Conservation (phyloP, 2,797 vertebrate species). For the Sphaeramia orbicularis region DNA sequence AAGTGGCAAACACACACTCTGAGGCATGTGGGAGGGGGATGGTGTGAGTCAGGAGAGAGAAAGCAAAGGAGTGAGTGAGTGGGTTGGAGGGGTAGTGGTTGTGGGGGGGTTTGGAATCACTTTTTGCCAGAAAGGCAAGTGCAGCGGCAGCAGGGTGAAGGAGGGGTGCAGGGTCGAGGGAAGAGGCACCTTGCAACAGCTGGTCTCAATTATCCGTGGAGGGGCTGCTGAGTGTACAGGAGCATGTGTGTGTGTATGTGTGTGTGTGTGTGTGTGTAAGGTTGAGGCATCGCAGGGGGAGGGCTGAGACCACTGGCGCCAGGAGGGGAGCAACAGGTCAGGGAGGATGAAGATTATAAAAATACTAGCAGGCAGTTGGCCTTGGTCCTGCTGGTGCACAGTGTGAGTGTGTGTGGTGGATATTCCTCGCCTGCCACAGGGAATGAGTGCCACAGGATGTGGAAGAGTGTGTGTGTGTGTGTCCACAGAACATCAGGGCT, state of each 20-base stretch:
- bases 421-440: constrained; percentile 34
- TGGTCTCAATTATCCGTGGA: constrained; percentile 87
- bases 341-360: constrained; percentile 89
- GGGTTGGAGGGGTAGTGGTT: not conserved
- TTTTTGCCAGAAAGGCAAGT: constrained; percentile 82
- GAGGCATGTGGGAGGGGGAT: constrained; percentile 17
- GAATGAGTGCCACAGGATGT: constrained; percentile 67
- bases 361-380: constrained; percentile 87
- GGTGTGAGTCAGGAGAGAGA: constrained; percentile 23
- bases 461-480: constrained; percentile 38
- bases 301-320: constrained; percentile 87
- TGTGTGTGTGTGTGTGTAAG: constrained; percentile 48
- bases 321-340: constrained; percentile 88
- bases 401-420: constrained; percentile 64
- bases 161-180: constrained; percentile 68
- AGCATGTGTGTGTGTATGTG: constrained; percentile 59
- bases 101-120: constrained; percentile 38
- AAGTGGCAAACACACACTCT: constrained; percentile 50
- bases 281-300: constrained; percentile 68
- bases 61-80: not conserved
- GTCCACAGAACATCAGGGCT: constrained; percentile 21
- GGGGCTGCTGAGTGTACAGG: constrained; percentile 73
- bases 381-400: constrained; percentile 72
- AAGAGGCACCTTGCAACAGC: constrained; percentile 90
- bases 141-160: constrained; percentile 70